Evolutionary conservation across 2,888 invertebrate genomes (phyloP), one percentile per base, ranked within the genome.

Genomic region (Acanthosepion pharaonis): DNA sequence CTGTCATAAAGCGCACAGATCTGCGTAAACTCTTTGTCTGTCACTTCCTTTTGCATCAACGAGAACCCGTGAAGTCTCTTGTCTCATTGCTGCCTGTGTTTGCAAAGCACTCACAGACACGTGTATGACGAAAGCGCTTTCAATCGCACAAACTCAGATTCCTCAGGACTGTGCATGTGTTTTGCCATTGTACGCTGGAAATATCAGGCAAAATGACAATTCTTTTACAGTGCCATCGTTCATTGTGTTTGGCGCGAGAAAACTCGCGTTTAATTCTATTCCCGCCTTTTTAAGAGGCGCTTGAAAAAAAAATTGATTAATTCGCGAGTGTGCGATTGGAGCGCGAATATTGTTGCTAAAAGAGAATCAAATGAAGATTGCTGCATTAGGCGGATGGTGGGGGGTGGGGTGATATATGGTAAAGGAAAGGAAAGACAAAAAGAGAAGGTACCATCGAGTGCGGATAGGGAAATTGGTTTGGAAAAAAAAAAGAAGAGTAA

Each of bases 341-440:
- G 78, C 78, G 78, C n/a, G 78, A 78, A 78, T 78, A 78, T 78
- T n/a, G 28, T 78, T n/a, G 78, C n/a, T 78, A 78, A 78, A 78
- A 78, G 28, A 78, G 78, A n/a, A 78, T 78, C 78, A n/a, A 78
- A 78, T 78, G n/a, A 78, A 28, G n/a, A 78, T n/a, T 78, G 28
- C 78, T 78, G 78, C 55, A 55, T 28, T 78, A 11, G n/a, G 28
- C 8, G 78, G 11, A 8, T 28, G 11, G 28, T 28, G 8, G 28
- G 28, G 28, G 8, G 28, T 5, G 6, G 25, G 3, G 25, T 23
- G 51, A 51, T 23, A 25, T 8, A 28, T 3, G 78, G 6, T 28
- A 11, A n/a, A 28, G 78, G 15, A n/a, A n/a, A n/a, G 8, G 1
- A 78, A 15, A 78, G 11, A 28, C 6, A n/a, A 8, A n/a, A 15